These are phyloP conservation scores for Drosophila malerkotliana DNA, from an alignment of 1,140 invertebrate genomes.

Conservation along the genomic window DNA sequence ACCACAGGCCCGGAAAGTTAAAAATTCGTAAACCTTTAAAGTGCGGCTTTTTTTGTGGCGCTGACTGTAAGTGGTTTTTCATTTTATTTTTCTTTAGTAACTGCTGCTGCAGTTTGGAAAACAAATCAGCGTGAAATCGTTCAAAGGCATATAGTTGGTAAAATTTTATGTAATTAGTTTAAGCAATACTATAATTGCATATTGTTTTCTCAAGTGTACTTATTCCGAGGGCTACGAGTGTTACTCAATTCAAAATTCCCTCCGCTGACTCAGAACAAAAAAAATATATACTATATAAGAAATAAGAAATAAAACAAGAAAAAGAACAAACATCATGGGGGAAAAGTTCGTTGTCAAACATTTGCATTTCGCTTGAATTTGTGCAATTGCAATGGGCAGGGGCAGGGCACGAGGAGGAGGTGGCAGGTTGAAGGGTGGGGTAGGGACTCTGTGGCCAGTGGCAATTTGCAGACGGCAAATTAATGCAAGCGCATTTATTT, in stretches of 20 bases:
- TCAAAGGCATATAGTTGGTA: neutral
- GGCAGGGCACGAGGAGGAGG: neutral
- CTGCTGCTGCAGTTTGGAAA: slow-evolving; percentile 1
- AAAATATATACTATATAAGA: slow-evolving; percentile 1
- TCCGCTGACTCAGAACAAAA: slow-evolving; percentile 52
- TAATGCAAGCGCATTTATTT: slow-evolving; percentile 80
- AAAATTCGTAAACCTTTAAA: too few species aligned
- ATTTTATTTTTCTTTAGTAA: slow-evolving; percentile 13
- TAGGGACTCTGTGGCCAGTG: slow-evolving; percentile 55
- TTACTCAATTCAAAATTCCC: slow-evolving; percentile 55
- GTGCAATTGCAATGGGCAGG: slow-evolving; percentile 58
- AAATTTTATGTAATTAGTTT: neutral
- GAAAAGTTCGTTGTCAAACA: slow-evolving; percentile 79
- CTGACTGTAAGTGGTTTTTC: slow-evolving; percentile 59
- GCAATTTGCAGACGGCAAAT: slow-evolving; percentile 79
- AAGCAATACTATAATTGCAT: too few species aligned
- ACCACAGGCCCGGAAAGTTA: too few species aligned
- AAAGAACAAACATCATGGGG: slow-evolving; percentile 38
- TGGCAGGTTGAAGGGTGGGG: slow-evolving; percentile 11
- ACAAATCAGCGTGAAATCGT: neutral
- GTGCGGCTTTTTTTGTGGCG: too few species aligned
- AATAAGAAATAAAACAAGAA: slow-evolving; percentile 20
- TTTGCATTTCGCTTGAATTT: slow-evolving; percentile 82
- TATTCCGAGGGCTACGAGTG: slow-evolving; percentile 39
- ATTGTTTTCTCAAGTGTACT: neutral